Evolutionary conservation across 2,888 invertebrate genomes (phyloP), one percentile per base, ranked within the genome.

Genomic region (Trichacis sp.): DNA sequence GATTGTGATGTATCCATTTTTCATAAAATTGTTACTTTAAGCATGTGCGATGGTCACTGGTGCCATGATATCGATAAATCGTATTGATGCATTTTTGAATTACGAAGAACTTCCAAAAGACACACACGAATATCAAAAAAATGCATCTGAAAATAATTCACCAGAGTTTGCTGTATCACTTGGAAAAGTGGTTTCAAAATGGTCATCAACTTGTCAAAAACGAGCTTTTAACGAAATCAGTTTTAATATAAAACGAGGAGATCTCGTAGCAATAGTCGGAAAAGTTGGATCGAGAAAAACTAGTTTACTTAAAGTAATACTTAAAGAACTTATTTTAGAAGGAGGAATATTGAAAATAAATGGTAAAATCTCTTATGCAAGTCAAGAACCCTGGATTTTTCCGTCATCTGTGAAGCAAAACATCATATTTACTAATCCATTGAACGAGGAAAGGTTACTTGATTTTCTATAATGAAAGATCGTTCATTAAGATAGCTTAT

Each of bases 341-440:
- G 54, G 9, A 6, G 69, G 69, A 19, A n/a, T 1, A 11, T 14
- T 66, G 11, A 29, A 64, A 42, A 86, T 91, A 0, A 85, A 86
- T 29, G 95, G 95, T 2, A 86, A 84, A 38, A 77, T 92, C 1
- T 90, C 91, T 15, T 96, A 95, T 77, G 91, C 93, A 0, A 88
- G 92, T 20, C 95, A 95, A 77, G 90, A 95, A 73, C 90, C 96
- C 0, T 96, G 96, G 95, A 86, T 93, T 6, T 92, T 92, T 74
- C 89, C 90, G 0, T 90, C 91, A 75, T 86, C 90, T 73, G 85
- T 91, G 2, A 82, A 88, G 50, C 89, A 91, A 68, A 92, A 92
- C 77, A 88, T 85, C 45, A 62, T 85, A 0, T 85, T 85, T 48
- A 84, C 83, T 1, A 76, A 80, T 53, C 57, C 70, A 1, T 82